Percentiles rank a stretch among this genome's conserved stretches.
phyloP scores from a whole-genome alignment of 2,113 vertebrate genomes.

The Brachyistius frenatus region DNA sequence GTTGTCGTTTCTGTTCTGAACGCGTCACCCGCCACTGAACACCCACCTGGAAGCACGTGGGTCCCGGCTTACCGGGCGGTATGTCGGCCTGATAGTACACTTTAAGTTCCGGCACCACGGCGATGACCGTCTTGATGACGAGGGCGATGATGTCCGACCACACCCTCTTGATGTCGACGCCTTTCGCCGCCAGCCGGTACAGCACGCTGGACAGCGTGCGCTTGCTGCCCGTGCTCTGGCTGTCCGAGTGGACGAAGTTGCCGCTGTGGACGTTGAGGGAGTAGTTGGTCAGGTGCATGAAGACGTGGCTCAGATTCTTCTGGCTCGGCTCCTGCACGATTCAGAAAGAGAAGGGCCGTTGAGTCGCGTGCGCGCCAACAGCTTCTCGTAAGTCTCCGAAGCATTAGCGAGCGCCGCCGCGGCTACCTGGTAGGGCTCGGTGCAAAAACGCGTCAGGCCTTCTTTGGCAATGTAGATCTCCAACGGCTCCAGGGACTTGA shows the following conservation, averaged over 20 bases:
- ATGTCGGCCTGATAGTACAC: conserved; percentile 96
- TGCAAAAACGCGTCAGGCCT: conserved; percentile 96
- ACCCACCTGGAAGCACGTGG: conserved; percentile 95
- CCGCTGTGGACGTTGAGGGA: conserved; percentile 95
- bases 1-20: too few relatives aligned
- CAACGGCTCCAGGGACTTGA: conserved; percentile 94
- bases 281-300: conserved; percentile 99
- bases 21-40: neutral
- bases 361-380: neutral
- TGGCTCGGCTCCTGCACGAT: conserved; percentile 86
- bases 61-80: conserved; percentile 93
- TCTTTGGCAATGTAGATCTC: conserved; percentile 98
- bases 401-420: neutral
- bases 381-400: neutral
- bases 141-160: conserved; percentile 98
- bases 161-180: conserved; percentile 93
- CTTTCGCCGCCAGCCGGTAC: conserved; percentile 89
- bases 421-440: conserved; percentile 93
- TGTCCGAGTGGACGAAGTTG: conserved; percentile 96
- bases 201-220: conserved; percentile 96
- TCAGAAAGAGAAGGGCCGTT: neutral
- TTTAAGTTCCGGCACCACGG: conserved; percentile 94
- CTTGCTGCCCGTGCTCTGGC: conserved; percentile 93
- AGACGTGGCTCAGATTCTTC: conserved; percentile 94
- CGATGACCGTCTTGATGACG: conserved; percentile 96